Percentiles rank a stretch among this genome's conserved stretches.
Conservation (phyloP, 2,113 vertebrate genomes). For the Ochotona princeps region DNA sequence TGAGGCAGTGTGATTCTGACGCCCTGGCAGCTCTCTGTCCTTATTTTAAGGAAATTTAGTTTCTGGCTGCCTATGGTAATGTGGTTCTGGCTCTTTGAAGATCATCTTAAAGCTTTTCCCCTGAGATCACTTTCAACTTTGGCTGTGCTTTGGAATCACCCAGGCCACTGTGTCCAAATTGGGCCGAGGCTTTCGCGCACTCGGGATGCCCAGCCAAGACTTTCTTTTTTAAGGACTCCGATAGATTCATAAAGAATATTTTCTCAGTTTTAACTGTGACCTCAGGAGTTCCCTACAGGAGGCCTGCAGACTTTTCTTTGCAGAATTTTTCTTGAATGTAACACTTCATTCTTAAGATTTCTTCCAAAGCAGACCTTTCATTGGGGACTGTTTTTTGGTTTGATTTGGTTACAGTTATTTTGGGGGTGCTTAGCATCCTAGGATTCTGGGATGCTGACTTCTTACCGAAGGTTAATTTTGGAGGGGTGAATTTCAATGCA, state of each 20-base stretch:
- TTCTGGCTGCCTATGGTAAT: background rate
- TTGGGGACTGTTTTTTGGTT: background rate
- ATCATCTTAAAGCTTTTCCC: background rate
- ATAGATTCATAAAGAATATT: constrained; percentile 3
- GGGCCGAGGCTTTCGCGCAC: background rate
- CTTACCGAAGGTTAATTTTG: background rate
- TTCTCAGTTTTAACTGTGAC: background rate
- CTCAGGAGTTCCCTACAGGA: background rate
- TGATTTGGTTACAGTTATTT: background rate
- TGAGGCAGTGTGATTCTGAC: background rate
- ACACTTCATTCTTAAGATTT: constrained; percentile 40
- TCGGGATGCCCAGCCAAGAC: background rate
- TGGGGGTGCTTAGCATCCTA: background rate
- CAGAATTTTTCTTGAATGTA: constrained; percentile 9
- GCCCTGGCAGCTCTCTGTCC: background rate
- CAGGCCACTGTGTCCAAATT: background rate
- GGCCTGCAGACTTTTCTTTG: background rate
- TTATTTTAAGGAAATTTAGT: constrained; percentile 3
- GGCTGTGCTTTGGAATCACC: background rate
- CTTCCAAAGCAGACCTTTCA: background rate
- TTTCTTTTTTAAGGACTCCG: background rate
- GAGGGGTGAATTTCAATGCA: no score
- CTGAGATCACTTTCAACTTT: constrained; percentile 35
- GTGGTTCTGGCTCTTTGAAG: background rate
- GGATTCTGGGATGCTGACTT: background rate